These are phyloP conservation scores for Pogonocichla stellata DNA, from an alignment of 2,113 vertebrate species.

Conservation along the genomic window DNA sequence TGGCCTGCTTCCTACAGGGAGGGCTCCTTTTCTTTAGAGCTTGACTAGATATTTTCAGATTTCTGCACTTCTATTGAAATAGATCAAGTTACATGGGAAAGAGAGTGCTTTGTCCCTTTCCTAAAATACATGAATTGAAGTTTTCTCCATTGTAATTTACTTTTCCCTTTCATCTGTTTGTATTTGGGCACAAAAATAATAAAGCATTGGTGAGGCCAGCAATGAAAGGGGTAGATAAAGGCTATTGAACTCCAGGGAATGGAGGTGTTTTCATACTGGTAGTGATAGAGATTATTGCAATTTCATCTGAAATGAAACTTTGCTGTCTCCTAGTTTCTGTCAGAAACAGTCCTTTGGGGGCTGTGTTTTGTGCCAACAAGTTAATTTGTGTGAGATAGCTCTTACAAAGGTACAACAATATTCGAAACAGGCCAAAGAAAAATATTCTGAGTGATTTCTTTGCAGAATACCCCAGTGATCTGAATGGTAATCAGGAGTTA, in stretches of 20 bases:
- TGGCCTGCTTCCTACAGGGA: not conserved
- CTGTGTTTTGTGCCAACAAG: not conserved
- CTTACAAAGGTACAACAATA: not conserved
- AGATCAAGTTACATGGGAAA: not conserved
- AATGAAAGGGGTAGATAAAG: not conserved
- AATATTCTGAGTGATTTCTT: not conserved
- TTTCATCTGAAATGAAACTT: not conserved
- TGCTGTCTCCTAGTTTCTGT: not conserved
- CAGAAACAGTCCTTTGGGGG: not conserved
- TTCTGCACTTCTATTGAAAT: not conserved
- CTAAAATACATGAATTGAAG: not conserved
- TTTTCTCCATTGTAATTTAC: not conserved
- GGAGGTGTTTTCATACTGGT: not conserved
- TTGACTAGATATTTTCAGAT: not conserved
- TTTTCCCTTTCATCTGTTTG: not conserved
- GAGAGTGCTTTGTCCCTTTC: not conserved
- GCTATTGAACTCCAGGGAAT: not conserved
- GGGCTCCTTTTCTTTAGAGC: not conserved
- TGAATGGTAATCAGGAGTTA: conserved; percentile 83
- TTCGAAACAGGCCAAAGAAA: not conserved
- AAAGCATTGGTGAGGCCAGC: not conserved
- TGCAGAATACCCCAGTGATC: conserved; percentile 79
- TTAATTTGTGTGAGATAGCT: not conserved
- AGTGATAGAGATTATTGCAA: not conserved
- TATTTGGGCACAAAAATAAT: not conserved